These are phyloP conservation scores for Heliothis virescens DNA, from an alignment of 1,140 invertebrate genomes.

Conservation along the genomic window DNA sequence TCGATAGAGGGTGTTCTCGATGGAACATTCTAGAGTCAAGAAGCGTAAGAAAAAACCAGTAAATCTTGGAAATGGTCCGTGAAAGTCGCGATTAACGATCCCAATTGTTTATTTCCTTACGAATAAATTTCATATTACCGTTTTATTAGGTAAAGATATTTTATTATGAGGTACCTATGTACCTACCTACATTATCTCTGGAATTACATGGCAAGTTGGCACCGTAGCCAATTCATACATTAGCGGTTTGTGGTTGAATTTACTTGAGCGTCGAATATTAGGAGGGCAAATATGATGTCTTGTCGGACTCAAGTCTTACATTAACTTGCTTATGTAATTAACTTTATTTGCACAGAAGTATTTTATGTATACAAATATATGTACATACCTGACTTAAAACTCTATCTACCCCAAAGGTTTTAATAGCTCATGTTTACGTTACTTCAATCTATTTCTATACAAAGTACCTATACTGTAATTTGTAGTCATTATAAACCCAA, in stretches of 20 bases:
- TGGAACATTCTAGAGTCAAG: not conserved
- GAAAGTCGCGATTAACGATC: slow-evolving; percentile 32
- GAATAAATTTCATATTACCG: slow-evolving; percentile 10
- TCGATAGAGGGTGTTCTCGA: not conserved
- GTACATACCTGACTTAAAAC: not conserved
- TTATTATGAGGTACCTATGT: not conserved
- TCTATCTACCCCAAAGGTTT: too few species aligned
- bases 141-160: not conserved
- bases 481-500: too few species aligned
- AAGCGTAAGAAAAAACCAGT: slow-evolving; percentile 15
- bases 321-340: not conserved
- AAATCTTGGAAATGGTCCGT: slow-evolving; percentile 33
- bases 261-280: not conserved
- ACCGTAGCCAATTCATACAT: slow-evolving; percentile 22
- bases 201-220: slow-evolving; percentile 22
- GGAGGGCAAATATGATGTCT: not conserved
- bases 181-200: not conserved
- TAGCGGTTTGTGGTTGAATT: not conserved
- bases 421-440: too few species aligned
- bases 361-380: not conserved
- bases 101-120: slow-evolving; percentile 10
- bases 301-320: not conserved
- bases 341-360: not conserved
- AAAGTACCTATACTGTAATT: too few species aligned
- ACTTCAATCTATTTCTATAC: too few species aligned